Evolutionary conservation across 2,113 vertebrate species (phyloP).

Genomic region (Vulpes lagopus): DNA sequence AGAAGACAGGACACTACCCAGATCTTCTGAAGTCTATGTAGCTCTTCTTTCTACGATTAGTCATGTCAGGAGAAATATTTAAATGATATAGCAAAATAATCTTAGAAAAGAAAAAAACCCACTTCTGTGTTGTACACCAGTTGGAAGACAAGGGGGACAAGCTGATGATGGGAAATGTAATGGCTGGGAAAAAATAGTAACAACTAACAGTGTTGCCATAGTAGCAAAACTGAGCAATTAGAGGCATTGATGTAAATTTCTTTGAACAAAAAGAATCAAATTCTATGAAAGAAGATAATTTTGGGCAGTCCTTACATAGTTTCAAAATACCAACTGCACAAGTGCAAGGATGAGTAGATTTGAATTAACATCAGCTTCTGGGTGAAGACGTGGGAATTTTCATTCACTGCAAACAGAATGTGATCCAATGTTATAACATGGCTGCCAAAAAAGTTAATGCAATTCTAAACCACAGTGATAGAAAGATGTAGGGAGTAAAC

Average conservation of each 20-base stretch:
- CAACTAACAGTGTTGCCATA: conserved; percentile 62
- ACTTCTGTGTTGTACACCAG: not conserved
- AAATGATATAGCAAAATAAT: conserved; percentile 12
- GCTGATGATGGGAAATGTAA: conserved; percentile 52
- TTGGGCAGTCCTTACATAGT: conserved; percentile 40
- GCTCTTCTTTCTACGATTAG: not conserved
- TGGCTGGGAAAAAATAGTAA: conserved; percentile 57
- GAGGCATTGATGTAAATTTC: conserved; percentile 64
- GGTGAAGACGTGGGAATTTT: conserved; percentile 59
- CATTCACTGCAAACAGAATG: conserved; percentile 6
- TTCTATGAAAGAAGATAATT: conserved; percentile 64
- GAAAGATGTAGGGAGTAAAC: not conserved
- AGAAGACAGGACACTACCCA: not conserved
- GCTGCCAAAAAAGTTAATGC: not conserved
- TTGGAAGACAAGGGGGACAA: conserved; percentile 53
- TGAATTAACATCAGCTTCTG: conserved; percentile 60
- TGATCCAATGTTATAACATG: not conserved
- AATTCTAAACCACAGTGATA: not conserved
- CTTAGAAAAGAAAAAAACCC: not conserved
- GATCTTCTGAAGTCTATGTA: conserved; percentile 33
- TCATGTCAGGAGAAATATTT: conserved; percentile 37
- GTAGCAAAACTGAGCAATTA: conserved; percentile 74
- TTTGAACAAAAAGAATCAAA: conserved; percentile 64
- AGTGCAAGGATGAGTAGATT: conserved; percentile 8
- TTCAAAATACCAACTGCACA: conserved; percentile 65